Base-by-base conservation (phyloP, 2,888 invertebrate genomes). In the Phengaris arion region DNA sequence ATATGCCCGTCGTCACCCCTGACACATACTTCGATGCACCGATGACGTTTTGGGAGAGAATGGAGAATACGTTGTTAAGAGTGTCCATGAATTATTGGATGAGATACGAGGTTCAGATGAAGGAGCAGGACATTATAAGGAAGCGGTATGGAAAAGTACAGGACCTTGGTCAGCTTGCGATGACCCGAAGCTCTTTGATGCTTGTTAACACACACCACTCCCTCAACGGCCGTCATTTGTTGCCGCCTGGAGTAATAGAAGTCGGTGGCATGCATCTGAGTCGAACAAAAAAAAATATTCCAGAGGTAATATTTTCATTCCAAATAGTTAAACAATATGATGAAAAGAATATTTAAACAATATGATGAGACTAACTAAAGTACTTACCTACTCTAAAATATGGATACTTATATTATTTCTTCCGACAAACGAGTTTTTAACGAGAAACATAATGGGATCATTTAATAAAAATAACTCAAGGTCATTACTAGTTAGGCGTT, bases 131-230 rank as follows among this genome's bases (percentile, higher is more conserved):
- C 0, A 12, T 87, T 0, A 84, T 85, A 9, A 85, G 87, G 35
- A 77, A 86, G 74, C 81, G 82, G 70, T 89, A 92, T 51, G 88
- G 92, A 0, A 87, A 87, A n/a, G 82, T 94, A 0, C 87, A 91
- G 0, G 85, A 91, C 57, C 84, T 95, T 0, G 78, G 81, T 1
- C 88, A 90, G 0, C 86, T 95, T 13, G 89, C 88, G 0, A 86
- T 82, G 9, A 90, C 94, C 52, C 70, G 70, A 22, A 70, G 70
- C 12, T 93, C 94, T 0, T 81, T 95, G 74, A 82, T 95, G 78
- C 82, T 96, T 55, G 87, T 94, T 5, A 96, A 96, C 81, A 94
- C 94, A 8, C 95, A 95, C 81, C 95, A 94, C 78, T 93, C 94
- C 0, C 81, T 96, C 68, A 94, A 94, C 76, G 95, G 95, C 0